Evolutionary conservation across 2,888 invertebrate genomes (phyloP).

Genomic region (Pachycephus smyrnensis): DNA sequence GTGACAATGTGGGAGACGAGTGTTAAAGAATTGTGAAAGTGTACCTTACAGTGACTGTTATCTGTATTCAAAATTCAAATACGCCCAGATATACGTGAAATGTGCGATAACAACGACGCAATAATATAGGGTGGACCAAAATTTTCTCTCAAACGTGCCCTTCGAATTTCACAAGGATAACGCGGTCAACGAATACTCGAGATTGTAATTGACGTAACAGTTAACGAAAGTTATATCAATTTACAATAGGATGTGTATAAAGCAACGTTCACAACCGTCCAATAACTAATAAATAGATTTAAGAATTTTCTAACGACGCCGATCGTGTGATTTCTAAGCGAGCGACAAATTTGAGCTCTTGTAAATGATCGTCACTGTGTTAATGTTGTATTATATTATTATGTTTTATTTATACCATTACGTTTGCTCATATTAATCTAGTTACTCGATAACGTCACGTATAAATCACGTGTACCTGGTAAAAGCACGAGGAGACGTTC

Average conservation of each 20-base stretch:
- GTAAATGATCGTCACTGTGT: conserved; percentile 25
- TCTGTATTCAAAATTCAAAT: neutral
- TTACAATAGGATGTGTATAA: neutral
- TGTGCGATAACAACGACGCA: neutral
- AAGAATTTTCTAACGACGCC: neutral
- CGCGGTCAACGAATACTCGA: neutral
- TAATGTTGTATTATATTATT: conserved; percentile 38
- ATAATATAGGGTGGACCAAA: neutral
- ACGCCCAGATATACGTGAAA: neutral
- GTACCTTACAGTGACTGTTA: neutral
- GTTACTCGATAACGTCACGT: neutral
- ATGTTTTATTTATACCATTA: conserved; percentile 39
- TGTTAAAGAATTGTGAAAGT: neutral
- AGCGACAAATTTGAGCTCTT: conserved; percentile 4
- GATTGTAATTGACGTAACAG: neutral
- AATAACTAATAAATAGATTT: neutral
- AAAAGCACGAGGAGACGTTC: neutral
- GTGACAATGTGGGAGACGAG: neutral
- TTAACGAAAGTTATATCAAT: neutral
- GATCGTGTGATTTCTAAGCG: neutral
- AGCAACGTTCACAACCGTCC: conserved; percentile 23
- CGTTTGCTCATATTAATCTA: conserved; percentile 36
- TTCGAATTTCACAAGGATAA: neutral
- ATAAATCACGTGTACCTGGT: neutral
- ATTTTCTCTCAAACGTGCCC: neutral